Evolutionary conservation across 2,113 vertebrate species (phyloP), one percentile per base, ranked within the genome.

Genomic region (Anolis carolinensis): DNA sequence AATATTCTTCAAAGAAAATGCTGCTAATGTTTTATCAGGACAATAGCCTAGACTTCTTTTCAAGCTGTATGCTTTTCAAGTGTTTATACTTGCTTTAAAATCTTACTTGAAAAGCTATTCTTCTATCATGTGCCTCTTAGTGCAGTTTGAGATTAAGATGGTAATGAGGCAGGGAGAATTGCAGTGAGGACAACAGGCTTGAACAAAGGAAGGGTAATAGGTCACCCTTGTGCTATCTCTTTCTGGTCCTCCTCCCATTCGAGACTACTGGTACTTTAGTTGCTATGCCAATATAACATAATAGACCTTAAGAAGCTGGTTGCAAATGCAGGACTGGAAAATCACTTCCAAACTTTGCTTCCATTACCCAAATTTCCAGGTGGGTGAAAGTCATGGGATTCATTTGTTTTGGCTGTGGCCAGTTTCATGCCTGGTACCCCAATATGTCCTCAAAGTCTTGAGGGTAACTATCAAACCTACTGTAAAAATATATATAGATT

Each of bases 381-480:
- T 10, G 23, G 50, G 25, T 59, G 52, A 72, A 83, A 32, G 18
- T n/a, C 27, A 30, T 63, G 39, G 39, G 27, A 36, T 81, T 81
- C 23, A 34, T 71, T 82, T 72, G 32, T 82, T 7, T 50, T 23
- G 8, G 25, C 32, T 59, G 18, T 25, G 11, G 68, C 44, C 50
- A 82, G 30, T 44, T 55, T 2, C 7, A 10, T 50, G 39, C 30
- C 50, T 81, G 80, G 44, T 55, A 50, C 11, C 71, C n/a, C 13
- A 3, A n/a, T n/a, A 30, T 77, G 27, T n/a, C 27, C 34, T 50
- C 30, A 18, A 13, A 18, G 55, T 59, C 48, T 27, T 80, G 83
- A n/a, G 59, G 8, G 74, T 90, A 63, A 52, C 88, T 39, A 78
- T 78, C 72, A 88, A 84, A 88, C 30, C 10, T 74, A 59, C 86